phyloP scores from a whole-genome alignment of 1,140 invertebrate species.

The Anastrepha ludens region DNA sequence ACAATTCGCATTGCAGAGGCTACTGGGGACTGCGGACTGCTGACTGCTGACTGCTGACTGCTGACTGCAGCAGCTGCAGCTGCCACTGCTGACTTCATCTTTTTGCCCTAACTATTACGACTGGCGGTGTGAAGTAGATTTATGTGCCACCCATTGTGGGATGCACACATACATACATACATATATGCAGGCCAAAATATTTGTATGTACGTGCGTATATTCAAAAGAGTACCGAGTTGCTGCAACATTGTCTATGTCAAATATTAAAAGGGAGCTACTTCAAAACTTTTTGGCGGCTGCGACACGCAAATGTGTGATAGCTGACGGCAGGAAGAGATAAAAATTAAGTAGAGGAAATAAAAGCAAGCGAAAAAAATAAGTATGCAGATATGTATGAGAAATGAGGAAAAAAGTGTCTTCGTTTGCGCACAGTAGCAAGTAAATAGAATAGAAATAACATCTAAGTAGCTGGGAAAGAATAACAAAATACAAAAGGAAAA shows the following conservation, averaged over 20 bases:
- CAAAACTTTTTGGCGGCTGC: slow-evolving; percentile 30
- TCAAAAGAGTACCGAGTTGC: neutral
- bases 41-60: neutral
- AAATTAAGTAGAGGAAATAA: slow-evolving; percentile 36
- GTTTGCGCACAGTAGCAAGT: neutral
- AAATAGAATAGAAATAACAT: neutral
- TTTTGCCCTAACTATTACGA: neutral
- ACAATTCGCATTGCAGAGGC: slow-evolving; percentile 29
- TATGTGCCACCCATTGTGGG: slow-evolving; percentile 13
- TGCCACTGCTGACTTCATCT: neutral
- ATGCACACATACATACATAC: too few relatives aligned
- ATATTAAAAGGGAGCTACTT: slow-evolving; percentile 36
- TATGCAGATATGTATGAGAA: neutral
- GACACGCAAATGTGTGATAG: slow-evolving; percentile 44
- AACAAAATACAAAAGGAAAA: neutral
- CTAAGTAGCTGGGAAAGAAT: slow-evolving; percentile 5
- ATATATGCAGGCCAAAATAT: neutral
- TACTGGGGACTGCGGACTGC: neutral
- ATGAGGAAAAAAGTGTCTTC: neutral
- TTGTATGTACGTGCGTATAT: neutral
- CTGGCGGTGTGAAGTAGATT: slow-evolving; percentile 36
- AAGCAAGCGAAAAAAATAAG: neutral
- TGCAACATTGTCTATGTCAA: slow-evolving; percentile 48
- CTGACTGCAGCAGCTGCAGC: neutral
- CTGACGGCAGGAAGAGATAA: slow-evolving; percentile 50